Evolutionary conservation across 1,140 invertebrate species (phyloP), one percentile per base, ranked within the genome.

Genomic region (Andrena cerasifolii): DNA sequence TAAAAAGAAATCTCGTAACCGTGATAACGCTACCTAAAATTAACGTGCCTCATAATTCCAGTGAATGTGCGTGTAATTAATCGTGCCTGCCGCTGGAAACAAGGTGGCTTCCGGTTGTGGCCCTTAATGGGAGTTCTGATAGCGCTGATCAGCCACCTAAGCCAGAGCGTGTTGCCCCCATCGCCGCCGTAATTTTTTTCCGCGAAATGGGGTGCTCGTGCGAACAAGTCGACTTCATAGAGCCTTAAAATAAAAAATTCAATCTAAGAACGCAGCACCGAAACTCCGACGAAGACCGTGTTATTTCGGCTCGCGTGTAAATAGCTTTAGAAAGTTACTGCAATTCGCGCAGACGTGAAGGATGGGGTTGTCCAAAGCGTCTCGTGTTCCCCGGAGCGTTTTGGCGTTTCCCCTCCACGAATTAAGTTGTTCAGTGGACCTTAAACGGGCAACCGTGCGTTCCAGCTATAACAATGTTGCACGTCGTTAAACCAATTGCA

Each of bases 401-500:
- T 40, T 24, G 33, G 18, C 18, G 68, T 71, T 59, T 47, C 53
- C 68, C 36, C 24, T 33, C 26, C 14, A 31, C 54, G 67, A 70
- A 31, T 70, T 70, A 70, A 58, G 24, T 58, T 36, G 67, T 70
- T 58, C 67, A 26, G 33, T 70, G 51, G 67, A 58, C 67, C 67
- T 18, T 73, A 61, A 63, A 63, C 18, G 18, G 24, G 28, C 75
- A 84, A 59, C 65, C 71, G 65, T 53, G 77, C 61, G 79, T 67
- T 70, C 31, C 53, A 31, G 45, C 12, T 71, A 54, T 67, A 78
- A 84, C 76, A 84, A 81, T 81, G 79, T 81, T 76, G 78, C 82
- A 81, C 79, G 78, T 84, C 79, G 82, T 81, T 84, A 85, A 84
- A 68, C 45, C 63, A 40, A 58, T 49, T 14, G 49, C 33, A n/a